A percentile compares a stretch with the other conserved stretches of the same genome.
These are phyloP conservation scores for Chiroxiphia lanceolata DNA, from an alignment of 2,797 vertebrate species.

Conservation along the genomic window DNA sequence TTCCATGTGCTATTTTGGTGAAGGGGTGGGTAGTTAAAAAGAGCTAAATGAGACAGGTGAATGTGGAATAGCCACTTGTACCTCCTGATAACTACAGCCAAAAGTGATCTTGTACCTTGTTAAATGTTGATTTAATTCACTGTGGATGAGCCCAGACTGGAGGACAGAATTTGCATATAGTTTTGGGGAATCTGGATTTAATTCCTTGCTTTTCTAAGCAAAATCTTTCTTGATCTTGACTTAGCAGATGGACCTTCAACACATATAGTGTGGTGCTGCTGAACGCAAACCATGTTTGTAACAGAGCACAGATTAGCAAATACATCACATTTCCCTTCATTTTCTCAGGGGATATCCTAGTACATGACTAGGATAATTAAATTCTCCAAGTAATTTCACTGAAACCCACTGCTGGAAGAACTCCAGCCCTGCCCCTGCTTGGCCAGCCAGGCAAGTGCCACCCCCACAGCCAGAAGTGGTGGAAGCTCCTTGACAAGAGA, in stretches of 20 bases:
- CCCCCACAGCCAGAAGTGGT: background rate
- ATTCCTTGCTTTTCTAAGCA: background rate
- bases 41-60: background rate
- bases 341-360: background rate
- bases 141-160: background rate
- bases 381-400: background rate
- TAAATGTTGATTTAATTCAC: background rate
- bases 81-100: background rate
- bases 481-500: background rate
- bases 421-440: background rate
- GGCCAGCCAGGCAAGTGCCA: background rate
- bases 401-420: background rate
- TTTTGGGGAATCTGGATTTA: constrained; percentile 1
- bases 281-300: background rate
- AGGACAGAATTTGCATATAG: background rate
- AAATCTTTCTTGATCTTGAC: background rate
- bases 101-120: background rate
- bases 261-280: background rate
- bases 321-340: background rate
- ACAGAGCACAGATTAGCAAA: background rate
- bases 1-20: background rate
- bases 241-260: background rate
- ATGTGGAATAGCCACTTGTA: background rate
- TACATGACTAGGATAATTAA: background rate
- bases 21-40: background rate